Evolutionary conservation across 2,113 vertebrate species (phyloP).

Genomic region (Petrocephalus zakoni): DNA sequence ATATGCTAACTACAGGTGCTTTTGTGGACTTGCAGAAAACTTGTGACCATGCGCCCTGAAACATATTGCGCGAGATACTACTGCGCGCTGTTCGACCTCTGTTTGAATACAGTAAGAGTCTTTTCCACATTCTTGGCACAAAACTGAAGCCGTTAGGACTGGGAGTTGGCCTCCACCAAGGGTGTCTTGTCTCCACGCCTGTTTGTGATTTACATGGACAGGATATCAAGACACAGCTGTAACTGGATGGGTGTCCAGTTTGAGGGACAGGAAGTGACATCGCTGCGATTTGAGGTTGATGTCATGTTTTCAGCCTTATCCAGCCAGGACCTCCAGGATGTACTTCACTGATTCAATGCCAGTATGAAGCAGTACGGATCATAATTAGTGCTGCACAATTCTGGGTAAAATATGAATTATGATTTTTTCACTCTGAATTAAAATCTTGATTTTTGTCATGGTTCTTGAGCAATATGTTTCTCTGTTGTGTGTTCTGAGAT

Average conservation of each 20-base stretch:
- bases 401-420: neutral
- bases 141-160: neutral
- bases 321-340: neutral
- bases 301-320: neutral
- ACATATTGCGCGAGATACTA: neutral
- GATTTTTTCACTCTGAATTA: neutral
- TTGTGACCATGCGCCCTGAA: neutral
- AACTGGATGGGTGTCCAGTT: too few relatives aligned
- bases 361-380: neutral
- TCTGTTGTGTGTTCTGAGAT: neutral
- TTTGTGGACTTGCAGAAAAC: neutral
- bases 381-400: neutral
- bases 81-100: neutral
- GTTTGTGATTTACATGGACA: neutral
- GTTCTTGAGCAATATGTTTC: neutral
- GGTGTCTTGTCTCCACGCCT: neutral
- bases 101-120: neutral
- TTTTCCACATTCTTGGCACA: neutral
- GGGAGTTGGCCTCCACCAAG: neutral
- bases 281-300: neutral
- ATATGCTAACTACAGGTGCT: neutral
- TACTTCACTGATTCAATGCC: neutral
- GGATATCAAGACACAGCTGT: neutral
- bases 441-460: neutral
- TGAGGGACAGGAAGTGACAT: too few relatives aligned